Percentiles rank a stretch among this genome's conserved stretches.
Conservation (phyloP, 64 coral and sea anemone species). For the Platygyra sinensis region DNA sequence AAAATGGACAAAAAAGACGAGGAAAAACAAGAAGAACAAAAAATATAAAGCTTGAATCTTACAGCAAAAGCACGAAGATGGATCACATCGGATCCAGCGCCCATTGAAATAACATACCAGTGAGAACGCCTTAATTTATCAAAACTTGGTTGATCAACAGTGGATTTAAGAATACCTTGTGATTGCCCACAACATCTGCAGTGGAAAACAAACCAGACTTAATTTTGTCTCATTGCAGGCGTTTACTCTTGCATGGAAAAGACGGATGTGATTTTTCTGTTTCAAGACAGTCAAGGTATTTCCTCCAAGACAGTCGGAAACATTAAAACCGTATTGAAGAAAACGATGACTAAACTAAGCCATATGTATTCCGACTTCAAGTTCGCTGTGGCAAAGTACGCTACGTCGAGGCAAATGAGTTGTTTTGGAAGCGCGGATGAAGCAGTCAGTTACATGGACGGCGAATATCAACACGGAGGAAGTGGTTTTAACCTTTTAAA, state of each 20-base stretch:
- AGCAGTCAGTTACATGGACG: background rate
- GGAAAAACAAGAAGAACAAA: too few species aligned
- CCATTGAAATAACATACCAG: background rate
- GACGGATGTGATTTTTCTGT: constrained; percentile 11
- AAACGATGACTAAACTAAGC: background rate
- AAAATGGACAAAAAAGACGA: too few species aligned
- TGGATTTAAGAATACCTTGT: too few species aligned
- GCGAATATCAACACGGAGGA: background rate
- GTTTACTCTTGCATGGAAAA: background rate
- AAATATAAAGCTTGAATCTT: too few species aligned
- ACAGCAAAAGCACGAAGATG: too few species aligned
- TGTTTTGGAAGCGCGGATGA: background rate
- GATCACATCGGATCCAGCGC: too few species aligned
- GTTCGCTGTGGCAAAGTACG: constrained; percentile 5
- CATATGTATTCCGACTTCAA: background rate
- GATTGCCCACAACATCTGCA: too few species aligned
- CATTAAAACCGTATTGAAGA: background rate
- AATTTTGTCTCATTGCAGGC: background rate
- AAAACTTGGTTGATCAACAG: too few species aligned
- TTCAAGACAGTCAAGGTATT: constrained; percentile 6
- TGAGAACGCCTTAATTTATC: too few species aligned
- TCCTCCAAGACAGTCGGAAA: background rate
- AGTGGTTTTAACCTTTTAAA: background rate
- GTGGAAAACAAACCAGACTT: too few species aligned
- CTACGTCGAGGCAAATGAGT: background rate